Evolutionary conservation across 1,140 invertebrate genomes (phyloP).

Genomic region (Drosophila tristis): DNA sequence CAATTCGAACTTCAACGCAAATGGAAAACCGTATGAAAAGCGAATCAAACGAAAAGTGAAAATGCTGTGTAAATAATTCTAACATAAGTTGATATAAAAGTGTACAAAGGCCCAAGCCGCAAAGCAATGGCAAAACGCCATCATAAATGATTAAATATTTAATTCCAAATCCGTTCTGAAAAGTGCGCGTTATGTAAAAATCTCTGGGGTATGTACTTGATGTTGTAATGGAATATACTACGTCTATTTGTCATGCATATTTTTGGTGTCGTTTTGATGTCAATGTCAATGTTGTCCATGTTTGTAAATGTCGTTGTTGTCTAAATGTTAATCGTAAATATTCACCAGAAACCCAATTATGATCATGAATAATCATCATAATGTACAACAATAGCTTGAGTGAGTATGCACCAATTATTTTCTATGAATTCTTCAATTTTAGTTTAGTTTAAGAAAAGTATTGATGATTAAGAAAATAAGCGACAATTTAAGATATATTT

Average conservation of each 20-base stretch:
- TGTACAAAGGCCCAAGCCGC: constrained; percentile 19
- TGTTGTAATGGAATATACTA: constrained; percentile 82
- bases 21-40: constrained; percentile 12
- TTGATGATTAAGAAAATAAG: neutral
- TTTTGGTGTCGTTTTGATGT: constrained; percentile 70
- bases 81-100: constrained; percentile 42
- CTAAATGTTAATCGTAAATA: constrained; percentile 28
- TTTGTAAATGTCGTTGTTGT: constrained; percentile 48
- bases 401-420: constrained; percentile 50
- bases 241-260: constrained; percentile 67
- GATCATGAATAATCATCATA: constrained; percentile 18
- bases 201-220: constrained; percentile 79
- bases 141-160: constrained; percentile 43
- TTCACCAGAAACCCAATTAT: constrained; percentile 1
- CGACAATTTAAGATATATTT: no score
- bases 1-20: constrained; percentile 9
- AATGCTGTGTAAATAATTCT: constrained; percentile 51
- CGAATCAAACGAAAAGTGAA: constrained; percentile 62
- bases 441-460: neutral
- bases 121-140: constrained; percentile 25
- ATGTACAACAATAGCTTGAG: constrained; percentile 28
- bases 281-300: constrained; percentile 49
- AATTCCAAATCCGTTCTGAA: constrained; percentile 31
- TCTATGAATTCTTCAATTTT: neutral
- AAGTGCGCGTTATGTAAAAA: constrained; percentile 48